phyloP scores from a whole-genome alignment of 2,113 vertebrate species.

The Sinosuthora webbiana region DNA sequence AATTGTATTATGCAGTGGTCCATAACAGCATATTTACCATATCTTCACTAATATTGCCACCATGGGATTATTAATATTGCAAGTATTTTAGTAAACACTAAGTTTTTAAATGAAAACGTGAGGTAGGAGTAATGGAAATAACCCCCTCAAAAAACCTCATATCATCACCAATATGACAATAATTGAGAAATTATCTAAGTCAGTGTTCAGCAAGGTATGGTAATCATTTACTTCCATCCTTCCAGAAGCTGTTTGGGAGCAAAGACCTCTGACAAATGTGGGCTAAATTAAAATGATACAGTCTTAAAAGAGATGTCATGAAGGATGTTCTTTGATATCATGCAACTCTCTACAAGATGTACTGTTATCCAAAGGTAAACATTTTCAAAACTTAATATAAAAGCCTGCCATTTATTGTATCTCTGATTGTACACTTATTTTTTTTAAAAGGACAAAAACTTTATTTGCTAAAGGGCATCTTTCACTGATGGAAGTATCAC shows the following conservation, averaged over 20 bases:
- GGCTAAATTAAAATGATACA: neutral
- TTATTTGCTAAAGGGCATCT: neutral
- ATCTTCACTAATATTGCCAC: neutral
- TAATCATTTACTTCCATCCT: neutral
- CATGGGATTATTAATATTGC: neutral
- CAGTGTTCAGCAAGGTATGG: neutral
- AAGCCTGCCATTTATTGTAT: neutral
- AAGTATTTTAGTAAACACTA: neutral
- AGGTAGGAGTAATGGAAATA: neutral
- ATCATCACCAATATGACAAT: neutral
- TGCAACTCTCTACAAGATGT: neutral
- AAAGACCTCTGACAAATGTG: neutral
- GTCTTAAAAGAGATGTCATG: neutral
- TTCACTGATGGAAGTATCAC: neutral
- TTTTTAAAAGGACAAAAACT: neutral
- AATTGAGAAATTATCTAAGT: neutral
- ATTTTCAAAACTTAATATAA: neutral
- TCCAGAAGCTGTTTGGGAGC: neutral
- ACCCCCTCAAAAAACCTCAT: neutral
- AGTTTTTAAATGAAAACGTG: neutral
- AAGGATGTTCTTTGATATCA: neutral
- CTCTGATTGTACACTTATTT: neutral
- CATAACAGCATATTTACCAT: neutral
- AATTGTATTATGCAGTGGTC: neutral
- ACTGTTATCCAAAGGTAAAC: neutral